Percentiles rank a stretch among this genome's conserved stretches.
Conservation (phyloP, 1,140 invertebrate species). For the Cyclargus thomasi region DNA sequence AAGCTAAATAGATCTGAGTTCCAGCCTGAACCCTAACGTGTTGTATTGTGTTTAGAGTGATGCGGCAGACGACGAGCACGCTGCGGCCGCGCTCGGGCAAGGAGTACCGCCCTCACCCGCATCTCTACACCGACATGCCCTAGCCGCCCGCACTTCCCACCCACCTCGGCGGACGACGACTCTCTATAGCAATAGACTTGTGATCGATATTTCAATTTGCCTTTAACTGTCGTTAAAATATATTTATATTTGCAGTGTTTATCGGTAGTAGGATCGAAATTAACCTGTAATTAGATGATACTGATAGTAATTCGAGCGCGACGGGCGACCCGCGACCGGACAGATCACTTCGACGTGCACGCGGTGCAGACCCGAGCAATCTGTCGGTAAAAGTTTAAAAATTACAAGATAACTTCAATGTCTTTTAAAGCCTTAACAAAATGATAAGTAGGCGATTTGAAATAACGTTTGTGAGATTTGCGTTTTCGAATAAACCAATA, state of each 20-base stretch:
- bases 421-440: too few relatives aligned
- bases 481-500: too few relatives aligned
- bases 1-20: too few relatives aligned
- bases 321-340: too few relatives aligned
- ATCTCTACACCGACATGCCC: slow-evolving; percentile 33
- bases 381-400: too few relatives aligned
- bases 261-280: not conserved
- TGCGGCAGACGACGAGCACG: slow-evolving; percentile 82
- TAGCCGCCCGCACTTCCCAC: slow-evolving; percentile 24
- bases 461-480: too few relatives aligned
- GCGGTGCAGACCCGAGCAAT: too few relatives aligned
- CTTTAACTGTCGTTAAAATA: slow-evolving; percentile 20
- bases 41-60: slow-evolving; percentile 27
- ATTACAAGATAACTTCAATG: too few relatives aligned
- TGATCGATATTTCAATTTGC: slow-evolving; percentile 15
- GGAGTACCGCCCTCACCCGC: slow-evolving; percentile 78
- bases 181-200: slow-evolving; percentile 19
- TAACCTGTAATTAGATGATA: slow-evolving; percentile 5
- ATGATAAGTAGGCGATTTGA: too few relatives aligned
- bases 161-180: not conserved
- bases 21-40: not conserved
- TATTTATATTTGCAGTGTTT: slow-evolving; percentile 15
- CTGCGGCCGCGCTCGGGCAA: slow-evolving; percentile 89
- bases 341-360: too few relatives aligned
- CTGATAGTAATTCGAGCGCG: not conserved